phyloP scores from a whole-genome alignment of 2,113 vertebrate species.

The Xiphias gladius region DNA sequence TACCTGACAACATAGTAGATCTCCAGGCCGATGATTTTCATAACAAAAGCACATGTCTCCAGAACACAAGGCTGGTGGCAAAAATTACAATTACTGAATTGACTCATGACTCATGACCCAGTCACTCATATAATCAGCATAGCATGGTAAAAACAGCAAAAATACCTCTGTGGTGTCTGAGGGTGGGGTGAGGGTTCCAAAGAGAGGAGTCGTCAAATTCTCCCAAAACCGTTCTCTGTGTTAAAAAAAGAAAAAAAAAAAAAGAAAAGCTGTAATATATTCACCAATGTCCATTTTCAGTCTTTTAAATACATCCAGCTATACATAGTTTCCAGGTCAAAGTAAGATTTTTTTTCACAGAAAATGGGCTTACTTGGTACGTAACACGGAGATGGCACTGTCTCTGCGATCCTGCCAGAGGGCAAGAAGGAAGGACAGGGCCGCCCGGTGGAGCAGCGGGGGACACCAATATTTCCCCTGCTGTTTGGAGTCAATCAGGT shows the following conservation, averaged over 20 bases:
- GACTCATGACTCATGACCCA: not conserved
- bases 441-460: conserved; percentile 92
- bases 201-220: conserved; percentile 93
- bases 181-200: conserved; percentile 89
- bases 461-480: conserved; percentile 95
- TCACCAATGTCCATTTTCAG: not conserved
- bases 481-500: conserved; percentile 92
- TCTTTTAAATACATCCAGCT: not conserved
- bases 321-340: not conserved
- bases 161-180: conserved; percentile 94
- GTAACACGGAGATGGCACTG: conserved; percentile 94
- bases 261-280: not conserved
- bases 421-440: conserved; percentile 94
- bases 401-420: conserved; percentile 98
- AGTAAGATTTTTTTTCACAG: not conserved
- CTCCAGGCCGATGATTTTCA: conserved; percentile 98
- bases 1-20: conserved; percentile 97
- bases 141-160: not conserved
- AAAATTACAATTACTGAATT: not conserved
- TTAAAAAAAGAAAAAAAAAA: conserved; percentile 15
- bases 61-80: conserved; percentile 90
- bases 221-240: conserved; percentile 96
- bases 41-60: conserved; percentile 97
- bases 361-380: conserved; percentile 87
- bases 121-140: not conserved